Evolutionary conservation across 1,140 invertebrate species (phyloP).

Genomic region (Asobara japonica): DNA sequence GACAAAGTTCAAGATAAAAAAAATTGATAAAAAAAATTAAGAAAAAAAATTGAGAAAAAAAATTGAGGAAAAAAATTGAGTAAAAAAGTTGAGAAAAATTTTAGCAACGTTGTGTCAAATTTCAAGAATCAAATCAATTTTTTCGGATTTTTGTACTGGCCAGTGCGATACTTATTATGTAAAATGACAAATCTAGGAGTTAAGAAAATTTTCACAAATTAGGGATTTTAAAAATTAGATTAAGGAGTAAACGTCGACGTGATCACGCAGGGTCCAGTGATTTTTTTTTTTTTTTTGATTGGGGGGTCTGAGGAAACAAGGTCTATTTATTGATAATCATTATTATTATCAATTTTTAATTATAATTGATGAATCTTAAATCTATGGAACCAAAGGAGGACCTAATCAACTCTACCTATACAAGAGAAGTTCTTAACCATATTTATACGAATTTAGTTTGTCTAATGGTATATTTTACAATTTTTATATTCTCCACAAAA

Average conservation of each 20-base stretch:
- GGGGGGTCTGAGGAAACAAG: not conserved
- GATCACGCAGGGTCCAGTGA: conserved; percentile 8
- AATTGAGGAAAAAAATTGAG: too few relatives aligned
- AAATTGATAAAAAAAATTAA: too few relatives aligned
- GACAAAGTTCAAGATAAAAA: too few relatives aligned
- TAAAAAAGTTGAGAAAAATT: too few relatives aligned
- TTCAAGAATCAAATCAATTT: too few relatives aligned
- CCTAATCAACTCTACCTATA: conserved; percentile 1
- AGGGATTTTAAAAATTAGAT: not conserved
- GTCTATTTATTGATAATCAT: too few relatives aligned
- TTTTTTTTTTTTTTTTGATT: not conserved
- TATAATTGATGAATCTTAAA: not conserved
- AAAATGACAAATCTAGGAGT: too few relatives aligned
- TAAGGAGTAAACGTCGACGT: not conserved
- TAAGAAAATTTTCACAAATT: not conserved
- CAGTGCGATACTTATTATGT: too few relatives aligned
- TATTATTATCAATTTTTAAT: too few relatives aligned
- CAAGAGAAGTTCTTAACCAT: not conserved
- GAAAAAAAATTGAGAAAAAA: too few relatives aligned
- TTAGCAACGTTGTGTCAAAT: too few relatives aligned
- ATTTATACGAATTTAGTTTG: not conserved
- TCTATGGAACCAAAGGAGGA: not conserved
- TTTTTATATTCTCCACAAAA: not conserved
- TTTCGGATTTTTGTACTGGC: too few relatives aligned
- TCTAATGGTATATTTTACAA: not conserved